phyloP scores from a whole-genome alignment of 2,113 vertebrate genomes.

The Pao palembangensis region DNA sequence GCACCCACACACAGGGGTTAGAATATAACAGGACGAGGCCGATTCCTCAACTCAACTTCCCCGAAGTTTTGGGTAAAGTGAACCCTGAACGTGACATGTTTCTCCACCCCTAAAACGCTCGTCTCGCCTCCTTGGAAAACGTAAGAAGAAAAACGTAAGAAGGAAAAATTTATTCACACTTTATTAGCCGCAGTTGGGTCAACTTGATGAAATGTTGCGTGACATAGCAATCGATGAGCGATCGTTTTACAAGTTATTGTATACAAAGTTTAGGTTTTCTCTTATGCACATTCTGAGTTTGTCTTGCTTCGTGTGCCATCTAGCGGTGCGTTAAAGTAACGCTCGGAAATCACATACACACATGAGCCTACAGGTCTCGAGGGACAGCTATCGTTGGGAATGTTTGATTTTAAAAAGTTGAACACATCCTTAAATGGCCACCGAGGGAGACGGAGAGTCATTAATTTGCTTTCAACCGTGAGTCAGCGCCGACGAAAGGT shows the following conservation, averaged over 20 bases:
- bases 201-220: background rate
- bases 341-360: slow-evolving; percentile 5
- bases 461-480: background rate
- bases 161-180: background rate
- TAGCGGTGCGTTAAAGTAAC: slow-evolving; percentile 29
- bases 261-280: background rate
- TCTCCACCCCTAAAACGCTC: slow-evolving; percentile 36
- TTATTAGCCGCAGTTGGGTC: background rate
- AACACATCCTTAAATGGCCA: background rate
- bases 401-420: background rate
- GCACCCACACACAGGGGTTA: slow-evolving; percentile 20
- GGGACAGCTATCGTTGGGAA: background rate
- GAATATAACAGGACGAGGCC: slow-evolving; percentile 18
- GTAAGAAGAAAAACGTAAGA: background rate
- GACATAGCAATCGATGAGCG: background rate
- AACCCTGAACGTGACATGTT: slow-evolving; percentile 26
- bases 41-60: slow-evolving; percentile 52
- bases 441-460: background rate
- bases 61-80: slow-evolving; percentile 39
- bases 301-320: slow-evolving; percentile 37
- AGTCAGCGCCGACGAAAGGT: background rate
- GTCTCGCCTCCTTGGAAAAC: slow-evolving; percentile 30
- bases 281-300: background rate
- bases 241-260: rapidly evolving
- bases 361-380: background rate